A percentile compares a stretch with the other conserved stretches of the same genome.
phyloP scores from a whole-genome alignment of 2,797 vertebrate species.

The Epinephelus malabaricus region DNA sequence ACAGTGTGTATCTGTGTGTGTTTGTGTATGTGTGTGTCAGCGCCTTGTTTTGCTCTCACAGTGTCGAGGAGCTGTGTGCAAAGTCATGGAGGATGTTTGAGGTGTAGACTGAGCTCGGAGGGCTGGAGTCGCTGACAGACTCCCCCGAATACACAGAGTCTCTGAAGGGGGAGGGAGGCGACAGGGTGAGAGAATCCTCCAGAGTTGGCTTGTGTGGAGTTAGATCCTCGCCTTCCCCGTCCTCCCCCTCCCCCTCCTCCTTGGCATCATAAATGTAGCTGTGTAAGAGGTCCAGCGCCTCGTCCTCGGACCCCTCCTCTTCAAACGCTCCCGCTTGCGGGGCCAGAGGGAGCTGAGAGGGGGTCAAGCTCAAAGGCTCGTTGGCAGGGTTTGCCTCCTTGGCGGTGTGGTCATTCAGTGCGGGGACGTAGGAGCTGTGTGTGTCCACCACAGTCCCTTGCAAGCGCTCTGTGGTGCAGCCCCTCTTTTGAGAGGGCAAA shows the following conservation, averaged over 20 bases:
- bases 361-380: slow-evolving; percentile 73
- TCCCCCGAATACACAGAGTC: slow-evolving; percentile 94
- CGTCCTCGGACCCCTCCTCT: slow-evolving; percentile 85
- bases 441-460: slow-evolving; percentile 89
- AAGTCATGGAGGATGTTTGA: slow-evolving; percentile 92
- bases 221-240: slow-evolving; percentile 76
- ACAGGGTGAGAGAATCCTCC: slow-evolving; percentile 92
- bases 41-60: slow-evolving; percentile 86
- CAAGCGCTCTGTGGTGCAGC: slow-evolving; percentile 84
- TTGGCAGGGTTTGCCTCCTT: slow-evolving; percentile 77
- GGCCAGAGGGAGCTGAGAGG: slow-evolving; percentile 83
- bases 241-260: slow-evolving; percentile 83
- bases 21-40: slow-evolving; percentile 42
- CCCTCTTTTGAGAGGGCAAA: slow-evolving; percentile 82
- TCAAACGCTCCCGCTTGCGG: slow-evolving; percentile 79
- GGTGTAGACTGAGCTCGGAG: slow-evolving; percentile 88
- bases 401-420: slow-evolving; percentile 77
- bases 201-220: slow-evolving; percentile 88
- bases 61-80: slow-evolving; percentile 97
- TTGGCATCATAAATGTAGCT: slow-evolving; percentile 91
- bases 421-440: slow-evolving; percentile 85
- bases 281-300: slow-evolving; percentile 92
- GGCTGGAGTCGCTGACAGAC: slow-evolving; percentile 90
- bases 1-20: slow-evolving; percentile 9
- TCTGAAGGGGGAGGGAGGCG: slow-evolving; percentile 97